Base-by-base conservation (phyloP, 2,888 invertebrate genomes). In the Hypomecis atomaria region DNA sequence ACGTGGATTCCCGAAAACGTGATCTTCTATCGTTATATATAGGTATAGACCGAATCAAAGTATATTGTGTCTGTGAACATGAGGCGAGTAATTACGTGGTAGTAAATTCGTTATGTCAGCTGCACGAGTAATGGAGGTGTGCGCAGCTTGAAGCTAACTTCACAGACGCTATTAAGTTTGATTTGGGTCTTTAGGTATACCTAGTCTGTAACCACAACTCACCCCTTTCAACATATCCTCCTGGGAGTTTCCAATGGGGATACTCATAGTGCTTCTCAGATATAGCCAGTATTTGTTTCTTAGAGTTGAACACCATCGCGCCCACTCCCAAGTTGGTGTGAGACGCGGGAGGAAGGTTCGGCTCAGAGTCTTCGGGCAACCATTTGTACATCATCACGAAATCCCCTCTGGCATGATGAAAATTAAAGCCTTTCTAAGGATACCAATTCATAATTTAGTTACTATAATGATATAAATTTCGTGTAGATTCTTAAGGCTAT, bases 211-310 rank as follows among this genome's bases (percentile, higher is more conserved):
- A 48, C n/a, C 34, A 34, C 0, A 48, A 57, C 67, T 78, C 85
- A 96, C 97, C 96, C 86, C 95, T 96, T 81, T 98, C 97, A 11
- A 97, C 97, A 89, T 96, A 97, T 58, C 98, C 98, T 59, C 99
- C 98, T 10, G 99, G 98, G 7, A 98, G 90, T 88, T 99, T 99
- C 98, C 98, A 98, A 77, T 95, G 94, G 2, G 94, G 93, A 61
- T 90, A 88, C 11, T 92, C 85, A 75, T 93, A 93, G 80, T 94
- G 94, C 79, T 95, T 95, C 82, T 99, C 98, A 66, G 95, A 95
- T 42, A 99, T 95, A 0, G 97, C 96, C 60, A 99, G 92, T 55
- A 99, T 82, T 83, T 98, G 94, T 44, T 95, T 90, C 1, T 94
- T 93, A 0, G 95, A 93, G 81, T 98, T 97, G 4, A 97, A 94